Base-by-base conservation (phyloP, 2,797 vertebrate species). In the Etheostoma perlongum region DNA sequence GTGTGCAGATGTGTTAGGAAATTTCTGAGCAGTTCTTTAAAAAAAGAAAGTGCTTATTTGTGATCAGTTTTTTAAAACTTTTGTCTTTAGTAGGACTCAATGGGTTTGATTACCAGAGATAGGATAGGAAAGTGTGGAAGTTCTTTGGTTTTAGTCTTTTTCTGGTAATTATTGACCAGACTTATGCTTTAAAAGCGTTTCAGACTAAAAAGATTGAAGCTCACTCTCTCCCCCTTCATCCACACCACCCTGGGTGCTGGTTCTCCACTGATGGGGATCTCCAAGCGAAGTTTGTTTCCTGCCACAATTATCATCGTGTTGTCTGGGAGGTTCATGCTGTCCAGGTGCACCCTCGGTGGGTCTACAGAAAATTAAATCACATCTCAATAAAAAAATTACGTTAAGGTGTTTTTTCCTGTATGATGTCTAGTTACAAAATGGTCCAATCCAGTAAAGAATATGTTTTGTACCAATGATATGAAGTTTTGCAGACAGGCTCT, bases 221-320 rank as follows among this genome's bases (percentile, higher is more conserved):
- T 84, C 91, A 99, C 98, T 95, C 98, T 96, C 85, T 99, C 98
- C 30, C 97, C 97, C 88, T 96, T 97, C 90, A 97, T 98, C 98
- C 98, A 99, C 52, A 97, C 92, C 79, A 97, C 95, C 88, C 97
- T 96, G 74, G 98, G 98, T 46, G 95, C 88, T 58, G 98, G 98
- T 87, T 99, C 98, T 79, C 98, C 98, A 68, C 93, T 95, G 89
- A 99, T 94, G 11, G 98, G 98, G 66, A 99, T 95, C 91, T 99
- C 98, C 86, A 99, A 91, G 18, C 98, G 97, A 49, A 99, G 93
- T 88, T 99, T 99, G 89, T 94, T 99, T 89, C 98, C 98, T 67
- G 98, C 98, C 81, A 99, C 96, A 30, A 99, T 95, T 58, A 96
- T 97, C 59, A 99, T 95, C 0, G 96, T 97, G 85, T 99, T 99